Conservation (phyloP, 2,113 vertebrate species). For the Motacilla alba region DNA sequence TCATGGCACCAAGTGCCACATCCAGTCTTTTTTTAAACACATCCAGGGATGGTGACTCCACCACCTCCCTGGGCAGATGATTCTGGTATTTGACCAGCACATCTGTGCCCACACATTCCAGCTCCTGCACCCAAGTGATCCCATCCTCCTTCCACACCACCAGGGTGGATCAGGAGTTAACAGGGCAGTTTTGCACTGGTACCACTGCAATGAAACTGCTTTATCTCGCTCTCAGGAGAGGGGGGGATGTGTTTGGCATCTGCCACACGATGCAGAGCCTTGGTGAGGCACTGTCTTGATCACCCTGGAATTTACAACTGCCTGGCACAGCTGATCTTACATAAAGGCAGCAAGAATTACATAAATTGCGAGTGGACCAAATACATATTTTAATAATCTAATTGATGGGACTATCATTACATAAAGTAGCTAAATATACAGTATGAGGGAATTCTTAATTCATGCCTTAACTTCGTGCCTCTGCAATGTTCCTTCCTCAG, state of each 20-base stretch:
- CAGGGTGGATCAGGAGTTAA: not conserved
- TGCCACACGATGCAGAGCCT: not conserved
- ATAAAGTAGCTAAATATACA: conserved; percentile 1
- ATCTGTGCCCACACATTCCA: not conserved
- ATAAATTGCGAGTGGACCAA: not conserved
- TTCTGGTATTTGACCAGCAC: no score
- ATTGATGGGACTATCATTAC: not conserved
- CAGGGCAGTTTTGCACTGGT: not conserved
- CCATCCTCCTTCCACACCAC: not conserved
- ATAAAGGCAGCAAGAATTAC: not conserved
- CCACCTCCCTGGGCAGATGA: no score
- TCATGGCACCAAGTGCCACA: no score
- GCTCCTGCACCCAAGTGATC: accelerated
- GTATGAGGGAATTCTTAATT: not conserved
- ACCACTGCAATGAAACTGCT: not conserved
- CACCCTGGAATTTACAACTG: not conserved
- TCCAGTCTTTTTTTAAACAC: no score
- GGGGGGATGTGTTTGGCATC: not conserved
- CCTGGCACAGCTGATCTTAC: not conserved
- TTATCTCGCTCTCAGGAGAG: not conserved
- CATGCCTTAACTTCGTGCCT: not conserved
- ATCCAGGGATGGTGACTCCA: no score
- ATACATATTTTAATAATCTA: conserved; percentile 26
- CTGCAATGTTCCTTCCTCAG: not conserved
- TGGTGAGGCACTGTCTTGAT: not conserved